Conservation (phyloP, 2,113 vertebrate species). For the Ophiodon elongatus region DNA sequence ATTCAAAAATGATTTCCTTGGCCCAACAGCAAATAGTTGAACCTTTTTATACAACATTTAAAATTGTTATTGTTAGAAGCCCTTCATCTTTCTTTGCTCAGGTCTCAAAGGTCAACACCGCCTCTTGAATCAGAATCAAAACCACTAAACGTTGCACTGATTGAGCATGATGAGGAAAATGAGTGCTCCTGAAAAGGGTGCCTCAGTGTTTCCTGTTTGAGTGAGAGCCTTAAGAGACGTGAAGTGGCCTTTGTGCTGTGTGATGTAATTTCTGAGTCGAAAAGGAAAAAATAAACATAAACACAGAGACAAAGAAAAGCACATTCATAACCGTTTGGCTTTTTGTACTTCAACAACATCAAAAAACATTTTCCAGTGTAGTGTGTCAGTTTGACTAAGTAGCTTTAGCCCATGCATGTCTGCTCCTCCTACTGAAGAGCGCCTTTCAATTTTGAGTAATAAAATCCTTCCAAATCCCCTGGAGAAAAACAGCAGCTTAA, state of each 20-base stretch:
- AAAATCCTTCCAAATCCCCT: conserved; percentile 70
- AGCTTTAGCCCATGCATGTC: conserved; percentile 59
- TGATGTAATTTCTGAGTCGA: conserved; percentile 47
- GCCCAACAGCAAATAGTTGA: neutral
- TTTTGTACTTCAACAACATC: conserved; percentile 47
- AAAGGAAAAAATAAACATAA: neutral
- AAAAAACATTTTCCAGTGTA: conserved; percentile 27
- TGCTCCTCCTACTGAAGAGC: conserved; percentile 69
- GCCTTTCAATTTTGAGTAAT: conserved; percentile 54
- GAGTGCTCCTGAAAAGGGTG: conserved; percentile 57
- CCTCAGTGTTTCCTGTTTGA: conserved; percentile 45
- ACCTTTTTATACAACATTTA: conserved; percentile 12
- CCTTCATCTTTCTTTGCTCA: conserved; percentile 17
- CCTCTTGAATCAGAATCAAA: conserved; percentile 69
- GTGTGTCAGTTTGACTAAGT: conserved; percentile 58
- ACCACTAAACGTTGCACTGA: conserved; percentile 43
- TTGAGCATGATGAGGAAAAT: conserved; percentile 69
- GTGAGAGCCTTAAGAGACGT: conserved; percentile 47
- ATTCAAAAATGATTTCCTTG: neutral
- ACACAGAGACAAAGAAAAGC: conserved; percentile 16
- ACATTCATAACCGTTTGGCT: neutral
- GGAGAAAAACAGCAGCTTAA: conserved; percentile 71
- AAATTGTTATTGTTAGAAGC: conserved; percentile 38
- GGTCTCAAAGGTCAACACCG: conserved; percentile 65
- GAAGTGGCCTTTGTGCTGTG: conserved; percentile 57